Conservation (phyloP, 2,888 invertebrate species). For the Rugalucina vietnamica region DNA sequence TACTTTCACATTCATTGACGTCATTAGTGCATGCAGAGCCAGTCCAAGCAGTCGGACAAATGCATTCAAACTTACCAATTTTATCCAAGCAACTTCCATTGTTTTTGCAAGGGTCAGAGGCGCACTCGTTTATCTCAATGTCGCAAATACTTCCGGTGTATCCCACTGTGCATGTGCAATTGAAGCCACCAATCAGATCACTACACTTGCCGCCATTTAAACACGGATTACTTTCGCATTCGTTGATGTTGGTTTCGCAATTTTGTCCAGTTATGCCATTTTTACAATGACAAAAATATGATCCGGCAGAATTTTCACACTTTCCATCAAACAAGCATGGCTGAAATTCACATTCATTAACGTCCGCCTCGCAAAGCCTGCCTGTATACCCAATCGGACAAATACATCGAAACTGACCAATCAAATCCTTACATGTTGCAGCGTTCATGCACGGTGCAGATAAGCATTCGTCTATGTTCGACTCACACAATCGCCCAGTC, state of each 20-base stretch:
- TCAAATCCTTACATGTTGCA: slow-evolving; percentile 40
- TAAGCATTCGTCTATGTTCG: slow-evolving; percentile 54
- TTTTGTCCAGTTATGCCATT: slow-evolving; percentile 27
- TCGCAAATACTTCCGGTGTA: slow-evolving; percentile 61
- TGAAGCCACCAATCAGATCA: slow-evolving; percentile 48
- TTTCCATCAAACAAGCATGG: slow-evolving; percentile 39
- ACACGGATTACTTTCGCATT: slow-evolving; percentile 60
- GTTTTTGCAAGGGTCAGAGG: slow-evolving; percentile 55
- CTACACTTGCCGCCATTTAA: slow-evolving; percentile 57
- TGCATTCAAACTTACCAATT: slow-evolving; percentile 58
- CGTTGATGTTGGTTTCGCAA: slow-evolving; percentile 61
- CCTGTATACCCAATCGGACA: slow-evolving; percentile 44
- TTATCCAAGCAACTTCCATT: slow-evolving; percentile 62
- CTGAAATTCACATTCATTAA: slow-evolving; percentile 46
- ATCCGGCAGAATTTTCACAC: slow-evolving; percentile 45
- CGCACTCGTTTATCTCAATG: slow-evolving; percentile 63
- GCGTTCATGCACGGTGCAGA: slow-evolving; percentile 32
- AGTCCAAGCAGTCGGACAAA: slow-evolving; percentile 54
- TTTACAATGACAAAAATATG: slow-evolving; percentile 34
- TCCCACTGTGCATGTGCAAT: slow-evolving; percentile 59
- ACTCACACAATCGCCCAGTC: slow-evolving; percentile 41
- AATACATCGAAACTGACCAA: slow-evolving; percentile 36
- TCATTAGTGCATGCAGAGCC: slow-evolving; percentile 48
- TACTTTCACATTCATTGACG: slow-evolving; percentile 32
- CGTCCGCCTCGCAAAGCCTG: slow-evolving; percentile 32